These are phyloP conservation scores for Melospiza melodia DNA, from an alignment of 2,113 vertebrate species.

Conservation along the genomic window DNA sequence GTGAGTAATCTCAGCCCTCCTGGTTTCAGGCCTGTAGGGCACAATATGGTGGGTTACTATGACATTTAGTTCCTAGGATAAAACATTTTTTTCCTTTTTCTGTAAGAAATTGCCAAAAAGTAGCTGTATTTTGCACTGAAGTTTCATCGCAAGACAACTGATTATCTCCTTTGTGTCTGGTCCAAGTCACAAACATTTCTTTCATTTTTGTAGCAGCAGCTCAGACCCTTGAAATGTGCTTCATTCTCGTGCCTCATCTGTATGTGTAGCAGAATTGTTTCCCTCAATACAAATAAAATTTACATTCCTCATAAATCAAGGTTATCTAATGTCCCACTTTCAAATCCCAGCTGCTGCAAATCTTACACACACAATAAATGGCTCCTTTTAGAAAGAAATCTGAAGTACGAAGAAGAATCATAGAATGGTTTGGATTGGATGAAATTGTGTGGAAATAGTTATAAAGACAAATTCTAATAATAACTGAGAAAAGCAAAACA, in stretches of 20 bases:
- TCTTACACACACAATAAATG: background rate
- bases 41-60: background rate
- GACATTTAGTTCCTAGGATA: background rate
- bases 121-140: background rate
- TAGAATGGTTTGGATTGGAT: background rate
- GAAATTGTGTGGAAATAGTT: too few species aligned
- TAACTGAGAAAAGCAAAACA: too few species aligned
- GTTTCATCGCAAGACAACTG: accelerated
- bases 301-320: background rate
- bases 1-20: background rate
- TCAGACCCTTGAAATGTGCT: background rate
- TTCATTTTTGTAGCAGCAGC: background rate
- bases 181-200: background rate
- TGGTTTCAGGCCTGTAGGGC: background rate
- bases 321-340: background rate
- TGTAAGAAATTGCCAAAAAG: background rate
- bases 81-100: background rate
- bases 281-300: background rate
- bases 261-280: background rate
- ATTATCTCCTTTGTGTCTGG: background rate
- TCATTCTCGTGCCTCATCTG: background rate
- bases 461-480: too few species aligned
- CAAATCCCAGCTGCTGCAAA: background rate
- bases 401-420: background rate
- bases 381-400: background rate